Base-by-base conservation (phyloP, 2,113 vertebrate species). In the Glaucidium brasilianum region DNA sequence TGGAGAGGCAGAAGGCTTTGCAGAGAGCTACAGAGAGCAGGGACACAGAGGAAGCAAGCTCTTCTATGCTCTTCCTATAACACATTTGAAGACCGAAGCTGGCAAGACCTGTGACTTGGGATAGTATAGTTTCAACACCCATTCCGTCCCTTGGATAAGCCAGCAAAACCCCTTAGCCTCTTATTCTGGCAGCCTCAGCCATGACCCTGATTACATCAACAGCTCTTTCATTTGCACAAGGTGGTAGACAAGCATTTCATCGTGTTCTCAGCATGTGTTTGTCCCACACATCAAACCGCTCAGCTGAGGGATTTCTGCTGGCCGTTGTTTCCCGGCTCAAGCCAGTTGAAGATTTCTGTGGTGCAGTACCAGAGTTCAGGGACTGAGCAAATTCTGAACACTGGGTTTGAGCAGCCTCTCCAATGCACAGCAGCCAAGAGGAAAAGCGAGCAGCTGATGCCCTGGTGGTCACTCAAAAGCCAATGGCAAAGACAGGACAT, bases 251-350 rank as follows among this genome's bases (percentile, higher is more conserved):
- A 88, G 52, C 43, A 35, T 72, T 86, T 80, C 39, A 26, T 53
- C 11, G 0, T 29, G 5, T 78, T 77, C 56, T 68, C 64, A 32
- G 39, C 49, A 29, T 8, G 1, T 30, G 30, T 12, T 75, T 75
- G 47, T 60, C 34, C 60, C 21, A 15, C 34, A 23, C 11, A 7
- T 34, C 2, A 5, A 25, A 43, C 18, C 0, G 0, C 47, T 72
- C 56, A 76, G 52, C 62, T 45, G 23, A 78, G 35, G 35, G 18
- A 27, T 64, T 78, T 74, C 76, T 92, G 25, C n/a, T 41, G 74
- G 19, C 20, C 0, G 0, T 34, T 66, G 0, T 56, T 78, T 62
- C 72, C 37, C 9, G 0, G 23, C 34, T 84, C 60, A 50, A 78
- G 30, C 6, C 62, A 52, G 14, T 1, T 72, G 56, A 75, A 86